Conservation (phyloP, 1,140 invertebrate species). For the Conus betulinus region DNA sequence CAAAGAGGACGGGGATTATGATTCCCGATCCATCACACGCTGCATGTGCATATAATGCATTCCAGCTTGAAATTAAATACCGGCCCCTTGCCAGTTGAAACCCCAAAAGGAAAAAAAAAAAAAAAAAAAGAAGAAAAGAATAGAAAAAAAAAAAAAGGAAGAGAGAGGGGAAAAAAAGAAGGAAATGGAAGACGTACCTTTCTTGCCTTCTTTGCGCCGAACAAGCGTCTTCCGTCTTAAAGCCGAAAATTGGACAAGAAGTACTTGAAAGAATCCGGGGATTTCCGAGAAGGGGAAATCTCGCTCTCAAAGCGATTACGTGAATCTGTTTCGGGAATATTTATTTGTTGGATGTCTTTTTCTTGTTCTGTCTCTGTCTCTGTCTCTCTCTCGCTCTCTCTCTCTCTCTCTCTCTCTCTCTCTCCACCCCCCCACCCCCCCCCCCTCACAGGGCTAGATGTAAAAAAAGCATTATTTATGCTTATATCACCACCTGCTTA, state of each 20-base stretch:
- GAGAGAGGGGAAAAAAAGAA: not conserved
- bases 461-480: too few relatives aligned
- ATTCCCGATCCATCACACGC: not conserved
- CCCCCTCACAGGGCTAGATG: too few relatives aligned
- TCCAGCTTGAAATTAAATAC: slow-evolving; percentile 6
- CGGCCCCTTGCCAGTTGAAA: not conserved
- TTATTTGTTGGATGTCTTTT: not conserved
- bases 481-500: too few relatives aligned
- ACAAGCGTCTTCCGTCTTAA: not conserved
- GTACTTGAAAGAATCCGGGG: slow-evolving; percentile 4
- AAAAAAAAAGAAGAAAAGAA: not conserved
- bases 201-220: not conserved
- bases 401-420: slow-evolving; percentile 16
- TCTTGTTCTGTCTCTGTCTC: not conserved
- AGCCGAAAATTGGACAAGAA: slow-evolving; percentile 27
- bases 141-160: not conserved
- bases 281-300: not conserved
- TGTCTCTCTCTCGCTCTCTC: not conserved
- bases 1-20: not conserved
- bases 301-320: slow-evolving; percentile 16
- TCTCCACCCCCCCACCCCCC: not conserved
- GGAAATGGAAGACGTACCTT: not conserved
- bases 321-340: slow-evolving; percentile 3
- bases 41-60: slow-evolving; percentile 14
- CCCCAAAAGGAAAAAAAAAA: not conserved